These are phyloP conservation scores for Sciurus carolinensis DNA, from an alignment of 2,797 vertebrate genomes.

Conservation along the genomic window DNA sequence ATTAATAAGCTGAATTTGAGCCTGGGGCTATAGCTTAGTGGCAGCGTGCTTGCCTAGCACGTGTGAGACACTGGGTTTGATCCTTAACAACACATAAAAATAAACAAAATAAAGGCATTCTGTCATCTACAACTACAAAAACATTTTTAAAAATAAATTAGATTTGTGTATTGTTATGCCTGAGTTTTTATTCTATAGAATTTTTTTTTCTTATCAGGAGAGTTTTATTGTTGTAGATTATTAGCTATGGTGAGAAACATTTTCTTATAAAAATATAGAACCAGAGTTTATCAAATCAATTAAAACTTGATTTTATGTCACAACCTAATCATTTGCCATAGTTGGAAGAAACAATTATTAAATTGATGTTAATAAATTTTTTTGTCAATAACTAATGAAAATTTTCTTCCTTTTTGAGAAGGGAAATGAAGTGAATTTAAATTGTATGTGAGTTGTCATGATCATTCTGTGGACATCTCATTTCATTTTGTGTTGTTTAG, in stretches of 20 bases:
- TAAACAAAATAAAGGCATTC: too few species aligned
- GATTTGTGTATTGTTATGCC: conserved; percentile 7
- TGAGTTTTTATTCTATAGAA: conserved; percentile 32
- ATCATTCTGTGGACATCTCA: neutral
- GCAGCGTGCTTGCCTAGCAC: too few species aligned
- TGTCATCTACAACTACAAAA: too few species aligned
- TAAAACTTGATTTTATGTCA: conserved; percentile 40
- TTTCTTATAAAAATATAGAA: neutral
- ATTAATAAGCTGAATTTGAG: neutral
- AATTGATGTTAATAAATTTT: conserved; percentile 13
- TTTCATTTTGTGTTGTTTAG: conserved; percentile 82
- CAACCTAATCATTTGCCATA: neutral
- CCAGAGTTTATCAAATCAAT: conserved; percentile 44
- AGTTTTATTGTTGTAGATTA: neutral
- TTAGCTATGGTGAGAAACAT: neutral
- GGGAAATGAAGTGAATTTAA: conserved; percentile 38
- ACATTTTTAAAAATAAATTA: neutral
- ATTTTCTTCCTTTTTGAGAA: neutral
- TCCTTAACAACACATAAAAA: too few species aligned
- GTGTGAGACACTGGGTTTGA: too few species aligned
- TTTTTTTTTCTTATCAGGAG: neutral
- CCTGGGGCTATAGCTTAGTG: too few species aligned
- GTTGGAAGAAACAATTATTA: conserved; percentile 34
- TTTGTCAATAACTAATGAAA: neutral
- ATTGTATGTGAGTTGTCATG: neutral